phyloP scores from a whole-genome alignment of 2,113 vertebrate species.

The Myiopsitta monachus region DNA sequence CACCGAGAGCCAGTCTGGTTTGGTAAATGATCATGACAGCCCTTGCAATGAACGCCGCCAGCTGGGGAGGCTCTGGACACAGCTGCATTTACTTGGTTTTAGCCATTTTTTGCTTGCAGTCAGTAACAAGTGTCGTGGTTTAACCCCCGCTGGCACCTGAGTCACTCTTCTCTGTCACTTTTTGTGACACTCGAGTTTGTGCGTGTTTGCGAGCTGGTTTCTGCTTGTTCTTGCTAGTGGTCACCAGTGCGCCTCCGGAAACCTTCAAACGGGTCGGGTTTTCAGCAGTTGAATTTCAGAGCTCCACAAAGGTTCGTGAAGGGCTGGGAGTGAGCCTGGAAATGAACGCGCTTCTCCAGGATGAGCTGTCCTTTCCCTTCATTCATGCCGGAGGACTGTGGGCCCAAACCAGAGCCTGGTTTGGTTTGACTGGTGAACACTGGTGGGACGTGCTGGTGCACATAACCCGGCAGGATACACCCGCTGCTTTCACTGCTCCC shows the following conservation, averaged over 20 bases:
- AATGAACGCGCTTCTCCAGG: accelerated
- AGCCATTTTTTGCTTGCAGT: background rate
- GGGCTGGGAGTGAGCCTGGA: background rate
- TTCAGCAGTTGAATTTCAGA: background rate
- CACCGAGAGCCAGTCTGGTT: background rate
- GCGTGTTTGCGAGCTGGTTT: background rate
- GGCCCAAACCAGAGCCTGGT: background rate
- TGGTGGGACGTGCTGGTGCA: background rate
- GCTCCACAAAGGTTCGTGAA: background rate
- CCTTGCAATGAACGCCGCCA: background rate
- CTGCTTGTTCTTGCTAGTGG: background rate
- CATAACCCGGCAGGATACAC: accelerated
- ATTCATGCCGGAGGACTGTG: accelerated
- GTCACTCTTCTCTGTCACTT: accelerated
- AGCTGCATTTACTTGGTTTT: background rate
- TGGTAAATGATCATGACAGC: background rate
- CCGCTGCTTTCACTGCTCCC: background rate
- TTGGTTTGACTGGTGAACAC: background rate
- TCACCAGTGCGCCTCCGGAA: background rate
- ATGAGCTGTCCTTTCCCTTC: background rate
- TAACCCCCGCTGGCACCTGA: background rate
- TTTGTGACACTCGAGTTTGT: background rate
- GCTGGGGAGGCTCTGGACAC: background rate
- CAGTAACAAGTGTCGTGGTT: background rate
- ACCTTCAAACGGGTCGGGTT: background rate